Percentiles rank a stretch among this genome's conserved stretches.
These are phyloP conservation scores for Gambusia affinis DNA, from an alignment of 2,113 vertebrate genomes.

Conservation along the genomic window DNA sequence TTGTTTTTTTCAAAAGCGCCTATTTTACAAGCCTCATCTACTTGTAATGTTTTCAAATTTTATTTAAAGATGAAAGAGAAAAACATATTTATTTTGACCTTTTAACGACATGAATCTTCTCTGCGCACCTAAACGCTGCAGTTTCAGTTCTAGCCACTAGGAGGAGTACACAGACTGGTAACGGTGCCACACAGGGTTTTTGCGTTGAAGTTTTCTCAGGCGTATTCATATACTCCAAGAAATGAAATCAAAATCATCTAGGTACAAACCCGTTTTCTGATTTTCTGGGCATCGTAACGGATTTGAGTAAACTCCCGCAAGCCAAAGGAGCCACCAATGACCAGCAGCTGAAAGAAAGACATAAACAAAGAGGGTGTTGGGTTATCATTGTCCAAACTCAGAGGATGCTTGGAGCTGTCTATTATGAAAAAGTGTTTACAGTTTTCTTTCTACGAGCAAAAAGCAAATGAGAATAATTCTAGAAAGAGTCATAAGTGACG, in stretches of 20 bases:
- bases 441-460: too few relatives aligned
- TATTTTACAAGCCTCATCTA: background rate
- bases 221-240: background rate
- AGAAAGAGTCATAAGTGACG: too few relatives aligned
- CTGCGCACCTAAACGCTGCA: background rate
- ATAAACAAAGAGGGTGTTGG: background rate
- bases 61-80: background rate
- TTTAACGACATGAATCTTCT: too few relatives aligned
- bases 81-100: background rate
- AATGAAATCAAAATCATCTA: background rate
- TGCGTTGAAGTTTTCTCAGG: background rate
- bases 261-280: conserved; percentile 81
- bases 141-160: conserved; percentile 36
- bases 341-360: conserved; percentile 81
- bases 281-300: conserved; percentile 89
- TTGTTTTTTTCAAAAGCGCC: too few relatives aligned
- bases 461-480: too few relatives aligned
- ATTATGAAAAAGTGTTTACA: too few relatives aligned
- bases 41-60: background rate
- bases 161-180: conserved; percentile 17
- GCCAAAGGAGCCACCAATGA: conserved; percentile 93
- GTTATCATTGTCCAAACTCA: too few relatives aligned
- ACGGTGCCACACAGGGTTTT: background rate
- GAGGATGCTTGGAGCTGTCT: too few relatives aligned
- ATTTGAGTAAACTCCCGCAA: conserved; percentile 93